These are phyloP conservation scores for Tricholauxania praeusta DNA, from an alignment of 2,888 invertebrate genomes.

Conservation along the genomic window DNA sequence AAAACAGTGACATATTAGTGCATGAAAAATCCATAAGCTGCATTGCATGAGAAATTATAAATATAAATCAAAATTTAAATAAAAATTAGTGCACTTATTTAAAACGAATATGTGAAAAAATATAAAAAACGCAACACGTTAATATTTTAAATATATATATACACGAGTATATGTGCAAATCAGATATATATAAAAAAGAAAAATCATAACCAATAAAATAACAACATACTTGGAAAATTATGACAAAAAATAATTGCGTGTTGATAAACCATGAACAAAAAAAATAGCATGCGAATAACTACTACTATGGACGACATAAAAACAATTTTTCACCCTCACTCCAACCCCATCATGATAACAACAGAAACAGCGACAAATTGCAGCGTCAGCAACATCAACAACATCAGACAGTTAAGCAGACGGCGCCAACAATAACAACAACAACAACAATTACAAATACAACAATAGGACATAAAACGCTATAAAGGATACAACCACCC, in stretches of 20 bases:
- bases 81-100: no score
- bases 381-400: slow-evolving; percentile 32
- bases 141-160: no score
- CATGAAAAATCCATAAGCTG: no score
- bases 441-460: slow-evolving; percentile 38
- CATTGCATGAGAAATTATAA: no score
- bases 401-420: slow-evolving; percentile 33
- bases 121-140: no score
- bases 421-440: slow-evolving; percentile 34
- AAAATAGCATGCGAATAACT: slow-evolving; percentile 17
- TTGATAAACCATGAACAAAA: slow-evolving; percentile 48
- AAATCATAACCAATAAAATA: slow-evolving; percentile 12
- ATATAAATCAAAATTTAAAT: no score
- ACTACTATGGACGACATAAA: slow-evolving; percentile 9
- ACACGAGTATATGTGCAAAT: slow-evolving; percentile 4
- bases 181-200: background rate
- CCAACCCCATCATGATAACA: slow-evolving; percentile 7
- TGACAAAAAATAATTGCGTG: slow-evolving; percentile 52
- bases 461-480: slow-evolving; percentile 35
- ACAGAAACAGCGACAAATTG: slow-evolving; percentile 30
- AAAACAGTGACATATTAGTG: no score
- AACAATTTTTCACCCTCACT: slow-evolving; percentile 12
- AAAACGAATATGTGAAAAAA: no score
- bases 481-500: slow-evolving; percentile 6
- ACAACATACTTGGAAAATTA: slow-evolving; percentile 24